Evolutionary conservation across 2,888 invertebrate genomes (phyloP), one percentile per base, ranked within the genome.

Genomic region (Cosmia pyralina): DNA sequence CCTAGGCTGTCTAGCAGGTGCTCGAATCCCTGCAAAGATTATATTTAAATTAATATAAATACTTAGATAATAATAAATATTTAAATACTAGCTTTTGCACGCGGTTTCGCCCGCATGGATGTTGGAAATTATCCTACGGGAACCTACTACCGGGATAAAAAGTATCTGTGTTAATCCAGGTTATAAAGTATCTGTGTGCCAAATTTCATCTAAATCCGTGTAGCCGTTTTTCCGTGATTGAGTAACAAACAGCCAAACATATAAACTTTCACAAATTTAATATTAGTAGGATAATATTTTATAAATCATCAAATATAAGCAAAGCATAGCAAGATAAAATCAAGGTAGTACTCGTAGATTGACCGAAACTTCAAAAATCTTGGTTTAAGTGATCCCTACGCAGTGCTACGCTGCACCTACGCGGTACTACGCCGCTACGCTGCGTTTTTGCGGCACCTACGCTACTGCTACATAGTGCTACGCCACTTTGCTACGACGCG

Each of bases 1-100:
- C 97, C 97, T 34, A 97, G 91, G 86, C 96, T 97, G 86, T 96
- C 96, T 91, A 97, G 93, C 63, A 97, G 92, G 86, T 97, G 97
- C 90, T 97, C 97, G 83, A 97, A 97, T 17, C 97, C 97, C 97
- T 97, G 94, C 3, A 91, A 93, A 53, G 0, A 72, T 46, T 41
- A 28, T 38, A 34, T 46, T 17, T 22, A 19, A 62, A 13, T 62
- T 2, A 53, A 55, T 53, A 17, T 55, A 55, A 17, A 28, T 55
- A 28, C 2, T 4, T 46, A 46, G 28, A 10, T 10, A 28, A 57
- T 55, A 28, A 28, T 57, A 17, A 28, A 55, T 55, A 28, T 17
- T 8, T 55, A 28, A 28, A 13, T n/a, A n/a, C n/a, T n/a, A n/a
- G n/a, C n/a, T n/a, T n/a, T n/a, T n/a, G n/a, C n/a, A n/a, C n/a